phyloP scores from a whole-genome alignment of 2,113 vertebrate species.

The Cryptomyrus ogoouensis region DNA sequence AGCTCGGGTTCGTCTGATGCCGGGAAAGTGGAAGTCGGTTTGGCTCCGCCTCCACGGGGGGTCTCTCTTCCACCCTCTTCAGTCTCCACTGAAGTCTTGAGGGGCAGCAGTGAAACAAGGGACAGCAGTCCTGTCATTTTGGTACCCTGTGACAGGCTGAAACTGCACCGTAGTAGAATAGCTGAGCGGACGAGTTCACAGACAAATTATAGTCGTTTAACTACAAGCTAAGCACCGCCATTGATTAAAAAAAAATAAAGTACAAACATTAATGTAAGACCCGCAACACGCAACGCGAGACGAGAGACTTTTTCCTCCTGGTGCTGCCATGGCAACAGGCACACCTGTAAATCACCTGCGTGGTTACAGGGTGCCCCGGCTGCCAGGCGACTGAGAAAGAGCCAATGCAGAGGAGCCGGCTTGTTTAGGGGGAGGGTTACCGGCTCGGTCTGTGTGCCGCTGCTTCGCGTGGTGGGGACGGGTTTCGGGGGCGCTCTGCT shows the following conservation, averaged over 20 bases:
- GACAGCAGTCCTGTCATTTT: constrained; percentile 82
- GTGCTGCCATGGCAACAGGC: constrained; percentile 68
- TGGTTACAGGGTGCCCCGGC: constrained; percentile 41
- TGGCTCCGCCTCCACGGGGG: not conserved
- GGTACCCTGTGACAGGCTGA: constrained; percentile 27
- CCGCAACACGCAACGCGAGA: not conserved
- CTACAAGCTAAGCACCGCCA: not conserved
- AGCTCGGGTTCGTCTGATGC: constrained; percentile 40
- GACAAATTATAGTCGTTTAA: constrained; percentile 10
- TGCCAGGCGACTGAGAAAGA: constrained; percentile 27
- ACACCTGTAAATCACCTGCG: constrained; percentile 45
- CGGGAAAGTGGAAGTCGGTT: not conserved
- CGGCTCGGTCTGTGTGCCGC: constrained; percentile 66
- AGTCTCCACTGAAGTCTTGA: constrained; percentile 63
- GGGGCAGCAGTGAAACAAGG: constrained; percentile 73
- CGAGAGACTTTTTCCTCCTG: constrained; percentile 53
- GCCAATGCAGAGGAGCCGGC: not conserved
- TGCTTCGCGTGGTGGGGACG: constrained; percentile 41
- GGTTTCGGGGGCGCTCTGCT: not conserved
- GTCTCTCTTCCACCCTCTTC: constrained; percentile 48
- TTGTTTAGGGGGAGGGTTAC: constrained; percentile 45
- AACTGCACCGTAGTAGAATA: not conserved
- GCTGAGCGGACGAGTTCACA: not conserved
- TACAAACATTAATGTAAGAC: not conserved
- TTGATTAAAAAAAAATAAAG: not conserved